Evolutionary conservation across 1,140 invertebrate species (phyloP).

Genomic region (Drosophila lacertosa): DNA sequence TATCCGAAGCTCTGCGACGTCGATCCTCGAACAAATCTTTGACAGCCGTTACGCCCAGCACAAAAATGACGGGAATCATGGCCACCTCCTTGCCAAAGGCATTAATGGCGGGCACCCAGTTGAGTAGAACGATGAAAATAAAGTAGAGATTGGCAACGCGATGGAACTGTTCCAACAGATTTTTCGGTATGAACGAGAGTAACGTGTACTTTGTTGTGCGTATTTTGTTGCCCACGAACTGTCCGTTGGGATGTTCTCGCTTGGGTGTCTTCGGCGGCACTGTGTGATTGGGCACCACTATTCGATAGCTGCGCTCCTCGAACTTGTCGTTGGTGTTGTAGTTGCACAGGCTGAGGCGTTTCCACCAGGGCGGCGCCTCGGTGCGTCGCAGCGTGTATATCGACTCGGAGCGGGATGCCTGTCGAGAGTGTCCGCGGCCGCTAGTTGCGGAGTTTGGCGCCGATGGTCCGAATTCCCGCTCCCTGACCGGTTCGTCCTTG

Average conservation of each 20-base stretch:
- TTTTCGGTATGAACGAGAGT: conserved; percentile 97
- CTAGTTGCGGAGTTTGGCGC: conserved; percentile 84
- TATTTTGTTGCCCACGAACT: conserved; percentile 92
- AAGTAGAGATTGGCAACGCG: conserved; percentile 99
- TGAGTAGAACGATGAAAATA: conserved; percentile 97
- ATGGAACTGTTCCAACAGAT: conserved; percentile 98
- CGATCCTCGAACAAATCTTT: conserved; percentile 99
- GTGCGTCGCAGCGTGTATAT: conserved; percentile 93
- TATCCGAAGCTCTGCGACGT: conserved; percentile 94
- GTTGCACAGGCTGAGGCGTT: conserved; percentile 86
- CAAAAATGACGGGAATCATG: conserved; percentile 97
- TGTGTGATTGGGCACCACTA: conserved; percentile 92
- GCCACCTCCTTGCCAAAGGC: conserved; percentile 98
- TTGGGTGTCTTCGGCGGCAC: conserved; percentile 90
- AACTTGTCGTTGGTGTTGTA: conserved; percentile 85
- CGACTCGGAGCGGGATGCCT: conserved; percentile 91
- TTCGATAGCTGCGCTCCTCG: conserved; percentile 89
- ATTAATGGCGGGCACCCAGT: conserved; percentile 97
- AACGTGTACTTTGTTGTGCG: conserved; percentile 98
- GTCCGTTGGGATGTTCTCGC: conserved; percentile 93
- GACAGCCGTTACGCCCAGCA: conserved; percentile 97
- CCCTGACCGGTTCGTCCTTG: conserved; percentile 86
- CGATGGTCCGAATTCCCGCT: conserved; percentile 81
- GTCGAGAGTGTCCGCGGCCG: conserved; percentile 86
- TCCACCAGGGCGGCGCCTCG: conserved; percentile 88